Percentiles rank a stretch among this genome's conserved stretches.
Evolutionary conservation across 92 coral and sea anemone genomes (phyloP).

Genomic region (Virgularia gustaviana): DNA sequence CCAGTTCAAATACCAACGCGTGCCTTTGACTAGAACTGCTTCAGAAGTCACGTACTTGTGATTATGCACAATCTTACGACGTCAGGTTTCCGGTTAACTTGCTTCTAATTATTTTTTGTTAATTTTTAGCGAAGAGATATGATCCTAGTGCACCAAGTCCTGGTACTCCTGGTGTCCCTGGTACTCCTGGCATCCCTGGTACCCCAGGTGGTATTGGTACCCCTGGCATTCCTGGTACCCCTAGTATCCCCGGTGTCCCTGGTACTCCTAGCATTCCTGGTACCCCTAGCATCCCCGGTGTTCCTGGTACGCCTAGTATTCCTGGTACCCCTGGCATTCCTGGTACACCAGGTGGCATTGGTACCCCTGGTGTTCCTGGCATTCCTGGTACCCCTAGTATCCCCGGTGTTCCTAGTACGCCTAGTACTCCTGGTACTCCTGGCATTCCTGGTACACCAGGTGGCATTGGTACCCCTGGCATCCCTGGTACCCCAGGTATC

Average conservation of each 20-base stretch:
- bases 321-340: constrained; percentile 1
- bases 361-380: neutral
- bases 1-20: too few relatives aligned
- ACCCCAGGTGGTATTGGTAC: neutral
- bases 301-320: neutral
- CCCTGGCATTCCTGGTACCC: constrained; percentile 1
- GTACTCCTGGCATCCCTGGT: neutral
- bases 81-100: too few relatives aligned
- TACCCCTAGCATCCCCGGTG: neutral
- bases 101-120: too few relatives aligned
- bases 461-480: constrained; percentile 11
- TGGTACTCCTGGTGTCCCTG: constrained; percentile 7
- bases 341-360: neutral
- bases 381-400: neutral
- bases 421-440: constrained; percentile 1
- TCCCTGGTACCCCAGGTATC: neutral
- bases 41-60: too few relatives aligned
- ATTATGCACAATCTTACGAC: too few relatives aligned
- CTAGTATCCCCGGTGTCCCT: neutral
- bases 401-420: neutral
- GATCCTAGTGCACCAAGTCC: constrained; percentile 18
- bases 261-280: neutral
- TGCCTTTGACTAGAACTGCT: too few relatives aligned
- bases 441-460: neutral
- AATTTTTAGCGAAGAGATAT: too few relatives aligned